Conservation (phyloP, 2,888 invertebrate species). For the Myopa tessellatipennis region DNA sequence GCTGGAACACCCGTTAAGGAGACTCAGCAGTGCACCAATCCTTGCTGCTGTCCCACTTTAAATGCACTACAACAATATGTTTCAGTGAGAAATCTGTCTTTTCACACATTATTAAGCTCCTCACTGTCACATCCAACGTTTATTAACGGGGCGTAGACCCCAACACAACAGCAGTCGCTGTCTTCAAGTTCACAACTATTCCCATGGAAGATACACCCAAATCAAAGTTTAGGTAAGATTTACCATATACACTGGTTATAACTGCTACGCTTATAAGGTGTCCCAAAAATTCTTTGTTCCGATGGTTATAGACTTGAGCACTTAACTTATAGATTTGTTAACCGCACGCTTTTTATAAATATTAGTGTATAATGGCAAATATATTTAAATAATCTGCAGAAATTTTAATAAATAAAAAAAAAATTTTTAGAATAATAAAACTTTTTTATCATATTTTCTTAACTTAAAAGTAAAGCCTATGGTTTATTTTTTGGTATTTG, state of each 20-base stretch:
- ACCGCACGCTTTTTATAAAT: too few relatives aligned
- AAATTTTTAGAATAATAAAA: too few relatives aligned
- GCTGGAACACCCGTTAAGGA: background rate
- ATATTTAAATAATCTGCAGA: too few relatives aligned
- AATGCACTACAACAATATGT: conserved; percentile 5
- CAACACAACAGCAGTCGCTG: conserved; percentile 1
- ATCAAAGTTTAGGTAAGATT: conserved; percentile 56
- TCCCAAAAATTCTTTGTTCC: background rate
- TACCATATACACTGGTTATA: background rate
- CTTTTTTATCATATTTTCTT: too few relatives aligned
- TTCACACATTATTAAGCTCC: conserved; percentile 32
- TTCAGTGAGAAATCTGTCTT: background rate
- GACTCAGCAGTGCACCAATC: background rate
- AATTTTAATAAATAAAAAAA: too few relatives aligned
- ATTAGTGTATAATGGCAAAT: too few relatives aligned
- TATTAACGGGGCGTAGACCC: background rate
- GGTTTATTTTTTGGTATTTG: too few relatives aligned
- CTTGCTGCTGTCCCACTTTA: too few relatives aligned
- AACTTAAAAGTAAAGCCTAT: too few relatives aligned
- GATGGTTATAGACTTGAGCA: too few relatives aligned
- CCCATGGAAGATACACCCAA: conserved; percentile 45
- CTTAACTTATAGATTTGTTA: too few relatives aligned
- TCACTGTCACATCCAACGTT: background rate
- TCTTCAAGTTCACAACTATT: conserved; percentile 10
- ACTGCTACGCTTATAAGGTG: background rate